Evolutionary conservation across 2,797 vertebrate species (phyloP), one percentile per base, ranked within the genome.

Genomic region (Sebastes minor): DNA sequence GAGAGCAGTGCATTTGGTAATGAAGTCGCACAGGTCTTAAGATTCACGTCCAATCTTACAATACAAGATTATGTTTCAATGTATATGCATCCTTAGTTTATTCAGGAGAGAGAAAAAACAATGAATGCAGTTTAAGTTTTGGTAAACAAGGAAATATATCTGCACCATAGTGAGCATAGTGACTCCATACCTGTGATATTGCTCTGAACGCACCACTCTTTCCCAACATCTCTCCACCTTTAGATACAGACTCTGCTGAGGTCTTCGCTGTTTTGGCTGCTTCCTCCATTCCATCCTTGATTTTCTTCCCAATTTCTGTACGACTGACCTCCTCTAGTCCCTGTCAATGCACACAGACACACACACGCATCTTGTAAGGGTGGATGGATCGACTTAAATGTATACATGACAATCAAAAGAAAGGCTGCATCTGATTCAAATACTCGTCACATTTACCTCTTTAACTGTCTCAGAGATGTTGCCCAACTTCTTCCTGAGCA

Each of bases 231-330:
- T 99, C 98, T 23, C 99, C 97, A 1, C 98, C 94, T 91, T 96
- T 97, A 71, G 96, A 96, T 76, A 99, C 96, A 0, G 94, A 94
- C 84, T 99, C 97, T 0, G 99, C 99, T 0, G 99, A 99, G 2
- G 97, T 97, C 76, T 98, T 99, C 1, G 99, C 99, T 0, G 97
- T 96, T 92, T 97, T 99, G 30, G 99, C 97, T 0, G 98, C 98
- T 87, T 97, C 98, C 49, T 98, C 99, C 93, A 99, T 93, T 0
- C 99, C 98, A 59, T 99, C 98, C 82, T 96, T 98, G 77, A 99
- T 97, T 92, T 97, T 99, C 82, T 98, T 97, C 6, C 98, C 99
- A 13, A 99, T 89, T 35, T 99, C 98, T 0, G 97, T 97, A 59
- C 92, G 97, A 66, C 95, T 95, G 49, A 99, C 98, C 89, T 99